Percentiles rank a stretch among this genome's conserved stretches.
Conservation (phyloP, 2,797 vertebrate genomes). For the Toxotes lorentzi region DNA sequence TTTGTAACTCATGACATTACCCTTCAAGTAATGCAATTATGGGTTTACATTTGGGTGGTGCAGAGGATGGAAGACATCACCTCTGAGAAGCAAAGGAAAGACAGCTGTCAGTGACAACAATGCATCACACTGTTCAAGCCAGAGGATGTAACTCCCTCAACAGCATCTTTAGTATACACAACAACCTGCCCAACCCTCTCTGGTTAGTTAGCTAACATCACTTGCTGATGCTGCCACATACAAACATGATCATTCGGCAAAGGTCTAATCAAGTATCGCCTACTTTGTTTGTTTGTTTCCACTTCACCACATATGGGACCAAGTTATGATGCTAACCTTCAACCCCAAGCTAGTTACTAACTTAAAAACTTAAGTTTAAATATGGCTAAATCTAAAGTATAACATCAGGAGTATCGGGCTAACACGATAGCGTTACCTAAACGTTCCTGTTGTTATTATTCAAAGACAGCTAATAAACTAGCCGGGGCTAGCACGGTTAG, state of each 20-base stretch:
- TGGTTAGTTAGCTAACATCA: background rate
- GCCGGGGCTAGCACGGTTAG: conserved; percentile 55
- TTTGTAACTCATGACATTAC: background rate
- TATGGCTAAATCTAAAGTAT: background rate
- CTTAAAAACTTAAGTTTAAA: background rate
- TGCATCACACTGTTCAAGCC: background rate
- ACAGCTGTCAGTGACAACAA: background rate
- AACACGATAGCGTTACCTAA: conserved; percentile 4
- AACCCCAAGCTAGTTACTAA: background rate
- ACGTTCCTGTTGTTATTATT: background rate
- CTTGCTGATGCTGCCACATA: background rate
- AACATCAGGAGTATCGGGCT: background rate
- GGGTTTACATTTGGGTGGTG: background rate
- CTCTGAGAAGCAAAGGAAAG: background rate
- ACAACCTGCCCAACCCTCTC: background rate
- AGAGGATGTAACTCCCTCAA: background rate
- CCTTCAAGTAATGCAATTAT: background rate
- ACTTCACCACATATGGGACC: background rate
- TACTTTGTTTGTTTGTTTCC: no score
- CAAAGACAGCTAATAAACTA: conserved; percentile 53
- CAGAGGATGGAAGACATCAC: background rate
- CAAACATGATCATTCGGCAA: background rate
- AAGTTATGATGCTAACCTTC: background rate
- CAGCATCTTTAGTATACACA: background rate
- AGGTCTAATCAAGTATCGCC: background rate